phyloP scores from a whole-genome alignment of 2,113 vertebrate species.

The Peromyscus maniculatus region DNA sequence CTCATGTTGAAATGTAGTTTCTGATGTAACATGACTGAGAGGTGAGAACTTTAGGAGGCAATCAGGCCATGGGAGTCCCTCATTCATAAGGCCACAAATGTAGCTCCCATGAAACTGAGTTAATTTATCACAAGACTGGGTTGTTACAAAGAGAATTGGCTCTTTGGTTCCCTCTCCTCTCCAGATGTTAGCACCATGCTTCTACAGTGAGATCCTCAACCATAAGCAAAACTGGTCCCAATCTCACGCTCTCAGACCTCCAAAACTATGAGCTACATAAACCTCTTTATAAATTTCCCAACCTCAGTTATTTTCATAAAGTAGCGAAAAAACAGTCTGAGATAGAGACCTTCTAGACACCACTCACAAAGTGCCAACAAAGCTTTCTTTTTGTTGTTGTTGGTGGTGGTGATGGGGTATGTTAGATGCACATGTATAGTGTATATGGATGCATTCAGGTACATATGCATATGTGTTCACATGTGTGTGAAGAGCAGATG shows the following conservation, averaged over 20 bases:
- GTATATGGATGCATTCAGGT: background rate
- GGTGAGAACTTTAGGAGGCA: background rate
- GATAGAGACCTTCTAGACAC: background rate
- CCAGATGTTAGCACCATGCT: background rate
- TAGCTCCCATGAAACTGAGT: background rate
- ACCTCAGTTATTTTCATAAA: background rate
- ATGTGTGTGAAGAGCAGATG: background rate
- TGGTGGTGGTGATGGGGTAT: background rate
- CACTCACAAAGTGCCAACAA: background rate
- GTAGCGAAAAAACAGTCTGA: slow-evolving; percentile 18
- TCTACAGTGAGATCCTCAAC: background rate
- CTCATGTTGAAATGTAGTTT: background rate
- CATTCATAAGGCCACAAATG: background rate
- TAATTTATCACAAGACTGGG: background rate
- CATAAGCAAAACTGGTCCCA: background rate
- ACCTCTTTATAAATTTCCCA: background rate
- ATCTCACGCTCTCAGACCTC: background rate
- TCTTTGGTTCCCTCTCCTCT: background rate
- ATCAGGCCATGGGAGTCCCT: background rate
- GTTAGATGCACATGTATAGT: background rate
- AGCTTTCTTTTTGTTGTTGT: background rate
- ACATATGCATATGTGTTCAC: background rate
- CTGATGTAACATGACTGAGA: background rate
- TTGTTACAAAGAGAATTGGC: background rate
- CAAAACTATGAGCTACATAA: background rate